These are phyloP conservation scores for Baronia brevicornis DNA, from an alignment of 2,888 invertebrate genomes.

Conservation along the genomic window DNA sequence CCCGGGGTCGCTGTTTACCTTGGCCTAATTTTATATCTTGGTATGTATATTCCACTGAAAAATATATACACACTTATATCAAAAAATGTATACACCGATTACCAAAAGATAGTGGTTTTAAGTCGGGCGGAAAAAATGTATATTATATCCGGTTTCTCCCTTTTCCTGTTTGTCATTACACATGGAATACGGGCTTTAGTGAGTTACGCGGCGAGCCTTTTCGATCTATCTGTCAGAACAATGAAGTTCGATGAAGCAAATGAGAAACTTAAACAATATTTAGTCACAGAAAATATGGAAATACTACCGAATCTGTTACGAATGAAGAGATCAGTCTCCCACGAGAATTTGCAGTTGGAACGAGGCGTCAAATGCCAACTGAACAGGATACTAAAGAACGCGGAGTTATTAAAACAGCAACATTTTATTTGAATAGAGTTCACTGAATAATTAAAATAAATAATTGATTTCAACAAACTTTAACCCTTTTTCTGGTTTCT, in stretches of 20 bases:
- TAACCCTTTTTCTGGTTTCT: conserved; percentile 25
- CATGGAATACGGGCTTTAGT: conserved; percentile 44
- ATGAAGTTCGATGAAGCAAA: conserved; percentile 20
- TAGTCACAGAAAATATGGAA: conserved; percentile 20
- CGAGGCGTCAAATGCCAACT: conserved; percentile 49
- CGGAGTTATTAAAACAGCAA: conserved; percentile 29
- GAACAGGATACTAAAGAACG: conserved; percentile 34
- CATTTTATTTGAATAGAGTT: conserved; percentile 26
- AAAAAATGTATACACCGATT: conserved; percentile 24
- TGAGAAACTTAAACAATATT: conserved; percentile 14
- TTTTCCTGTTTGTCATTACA: conserved; percentile 48
- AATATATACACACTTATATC: conserved; percentile 39
- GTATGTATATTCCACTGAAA: conserved; percentile 47
- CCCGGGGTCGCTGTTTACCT: conserved; percentile 34
- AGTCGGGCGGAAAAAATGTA: conserved; percentile 51
- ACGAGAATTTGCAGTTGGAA: conserved; percentile 47
- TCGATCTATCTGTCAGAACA: conserved; percentile 27
- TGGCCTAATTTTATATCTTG: conserved; percentile 39
- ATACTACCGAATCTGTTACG: conserved; percentile 42
- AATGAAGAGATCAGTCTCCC: conserved; percentile 52
- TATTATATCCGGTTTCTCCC: conserved; percentile 54
- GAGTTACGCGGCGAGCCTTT: conserved; percentile 39
- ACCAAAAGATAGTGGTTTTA: conserved; percentile 39
- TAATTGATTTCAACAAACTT: no score
- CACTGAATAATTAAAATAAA: conserved; percentile 15